A percentile compares a stretch with the other conserved stretches of the same genome.
Evolutionary conservation across 92 coral and sea anemone genomes (phyloP).

Genomic region (Phenganax subtilis): DNA sequence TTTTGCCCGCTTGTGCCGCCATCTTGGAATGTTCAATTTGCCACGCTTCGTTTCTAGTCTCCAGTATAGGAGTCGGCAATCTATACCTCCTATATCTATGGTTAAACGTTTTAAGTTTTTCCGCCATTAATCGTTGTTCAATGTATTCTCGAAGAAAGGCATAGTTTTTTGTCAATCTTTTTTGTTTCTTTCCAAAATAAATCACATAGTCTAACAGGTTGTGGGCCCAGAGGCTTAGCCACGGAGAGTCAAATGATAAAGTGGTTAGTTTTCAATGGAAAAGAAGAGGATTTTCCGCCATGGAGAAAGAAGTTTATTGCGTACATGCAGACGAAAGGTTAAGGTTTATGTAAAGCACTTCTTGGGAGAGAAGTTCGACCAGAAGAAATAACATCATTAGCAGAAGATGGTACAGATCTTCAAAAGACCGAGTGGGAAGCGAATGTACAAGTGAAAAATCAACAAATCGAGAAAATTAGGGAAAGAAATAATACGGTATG

Average conservation of each 20-base stretch:
- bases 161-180: background rate
- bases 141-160: no score
- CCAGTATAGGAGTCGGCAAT: no score
- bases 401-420: background rate
- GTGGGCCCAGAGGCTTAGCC: background rate
- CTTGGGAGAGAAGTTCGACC: slow-evolving; percentile 1
- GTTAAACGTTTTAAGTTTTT: no score
- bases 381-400: background rate
- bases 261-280: background rate
- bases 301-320: background rate
- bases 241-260: background rate
- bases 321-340: slow-evolving; percentile 6
- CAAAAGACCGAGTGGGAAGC: slow-evolving; percentile 8
- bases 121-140: no score
- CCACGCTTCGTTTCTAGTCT: no score
- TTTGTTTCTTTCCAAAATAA: background rate
- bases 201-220: slow-evolving; percentile 5
- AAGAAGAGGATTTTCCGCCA: slow-evolving; percentile 3
- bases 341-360: slow-evolving; percentile 4
- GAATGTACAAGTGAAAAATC: background rate
- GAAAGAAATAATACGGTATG: slow-evolving; percentile 19
- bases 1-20: no score
- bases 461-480: background rate
- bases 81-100: no score
- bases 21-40: no score